Conservation (phyloP, 2,113 vertebrate genomes). For the Ophiodon elongatus region DNA sequence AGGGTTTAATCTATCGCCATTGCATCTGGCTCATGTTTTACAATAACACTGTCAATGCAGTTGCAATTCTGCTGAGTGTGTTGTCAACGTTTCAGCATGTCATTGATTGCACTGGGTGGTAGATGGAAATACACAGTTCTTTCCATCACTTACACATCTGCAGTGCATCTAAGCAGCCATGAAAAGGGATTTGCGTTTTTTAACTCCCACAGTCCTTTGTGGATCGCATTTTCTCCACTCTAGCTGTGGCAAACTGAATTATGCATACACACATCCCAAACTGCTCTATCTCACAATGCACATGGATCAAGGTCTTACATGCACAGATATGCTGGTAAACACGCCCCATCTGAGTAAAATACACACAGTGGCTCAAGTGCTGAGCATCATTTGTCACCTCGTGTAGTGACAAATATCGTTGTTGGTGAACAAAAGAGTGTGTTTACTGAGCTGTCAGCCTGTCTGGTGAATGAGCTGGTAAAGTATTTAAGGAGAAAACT, state of each 20-base stretch:
- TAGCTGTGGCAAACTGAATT: constrained; percentile 59
- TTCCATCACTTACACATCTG: constrained; percentile 43
- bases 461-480: constrained; percentile 1
- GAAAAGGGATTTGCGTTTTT: constrained; percentile 67
- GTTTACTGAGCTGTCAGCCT: not conserved
- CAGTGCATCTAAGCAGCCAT: constrained; percentile 62
- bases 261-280: constrained; percentile 47
- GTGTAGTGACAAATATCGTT: constrained; percentile 13
- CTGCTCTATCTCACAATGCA: constrained; percentile 24
- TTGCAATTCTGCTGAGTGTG: not conserved
- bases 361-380: not conserved
- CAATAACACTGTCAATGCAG: not conserved
- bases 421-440: constrained; percentile 29
- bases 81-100: constrained; percentile 14
- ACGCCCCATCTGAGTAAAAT: not conserved
- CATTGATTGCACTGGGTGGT: constrained; percentile 27
- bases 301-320: not conserved
- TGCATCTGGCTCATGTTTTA: constrained; percentile 30
- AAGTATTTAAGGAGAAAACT: constrained; percentile 43
- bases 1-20: constrained; percentile 29
- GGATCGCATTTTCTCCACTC: constrained; percentile 52
- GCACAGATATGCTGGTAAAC: not conserved
- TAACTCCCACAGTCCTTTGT: constrained; percentile 45
- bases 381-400: constrained; percentile 10
- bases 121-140: constrained; percentile 31